phyloP scores from a whole-genome alignment of 2,113 vertebrate genomes.

The Neogale vison region DNA sequence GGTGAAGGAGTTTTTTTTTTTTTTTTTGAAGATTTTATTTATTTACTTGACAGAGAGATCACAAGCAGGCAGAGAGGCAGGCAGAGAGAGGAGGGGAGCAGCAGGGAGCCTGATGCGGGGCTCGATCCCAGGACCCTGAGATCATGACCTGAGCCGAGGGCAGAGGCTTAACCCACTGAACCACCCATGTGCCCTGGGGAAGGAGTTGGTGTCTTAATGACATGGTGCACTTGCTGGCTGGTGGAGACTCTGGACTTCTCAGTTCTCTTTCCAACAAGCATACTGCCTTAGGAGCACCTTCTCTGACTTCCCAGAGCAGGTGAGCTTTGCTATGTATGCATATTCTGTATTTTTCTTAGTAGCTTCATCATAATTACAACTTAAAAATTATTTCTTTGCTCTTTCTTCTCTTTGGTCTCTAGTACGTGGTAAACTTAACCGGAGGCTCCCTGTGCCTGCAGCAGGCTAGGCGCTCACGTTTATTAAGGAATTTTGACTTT shows the following conservation, averaged over 20 bases:
- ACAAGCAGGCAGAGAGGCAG: no score
- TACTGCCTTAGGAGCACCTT: not conserved
- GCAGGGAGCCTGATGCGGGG: no score
- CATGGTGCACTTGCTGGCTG: not conserved
- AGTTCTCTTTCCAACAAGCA: not conserved
- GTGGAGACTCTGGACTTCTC: not conserved
- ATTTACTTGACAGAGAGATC: no score
- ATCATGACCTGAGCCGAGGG: no score
- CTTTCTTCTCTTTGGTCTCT: not conserved
- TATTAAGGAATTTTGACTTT: not conserved
- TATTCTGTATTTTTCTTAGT: constrained; percentile 23
- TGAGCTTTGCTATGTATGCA: not conserved
- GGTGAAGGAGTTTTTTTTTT: not conserved
- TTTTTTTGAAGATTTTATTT: no score
- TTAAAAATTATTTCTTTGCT: not conserved
- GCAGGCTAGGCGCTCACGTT: not conserved
- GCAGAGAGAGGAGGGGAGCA: no score
- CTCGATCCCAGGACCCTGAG: no score
- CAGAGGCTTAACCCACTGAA: no score
- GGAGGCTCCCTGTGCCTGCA: not conserved
- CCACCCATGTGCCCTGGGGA: not conserved
- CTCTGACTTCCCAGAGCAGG: not conserved
- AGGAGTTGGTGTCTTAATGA: not conserved
- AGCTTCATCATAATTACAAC: not conserved
- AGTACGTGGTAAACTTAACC: not conserved